Evolutionary conservation across 2,113 vertebrate genomes (phyloP).

Genomic region (Micromys minutus): DNA sequence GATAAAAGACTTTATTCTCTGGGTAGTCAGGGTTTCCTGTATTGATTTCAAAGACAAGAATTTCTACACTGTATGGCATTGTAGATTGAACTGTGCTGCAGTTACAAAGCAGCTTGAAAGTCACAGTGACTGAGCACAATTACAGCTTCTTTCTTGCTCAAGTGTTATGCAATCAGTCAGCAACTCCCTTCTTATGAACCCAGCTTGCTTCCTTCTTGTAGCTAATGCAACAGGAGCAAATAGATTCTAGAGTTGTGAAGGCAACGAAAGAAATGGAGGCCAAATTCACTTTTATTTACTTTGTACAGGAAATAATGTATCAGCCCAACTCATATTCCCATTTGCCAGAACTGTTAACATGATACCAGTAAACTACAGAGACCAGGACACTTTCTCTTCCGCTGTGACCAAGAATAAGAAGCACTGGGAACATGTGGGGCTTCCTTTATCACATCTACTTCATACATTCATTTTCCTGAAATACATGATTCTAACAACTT

Average conservation of each 20-base stretch:
- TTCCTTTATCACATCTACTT: conserved; percentile 18
- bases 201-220: not conserved
- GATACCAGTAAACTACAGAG: not conserved
- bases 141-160: conserved; percentile 37
- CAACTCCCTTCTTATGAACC: not conserved
- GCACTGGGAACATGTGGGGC: not conserved
- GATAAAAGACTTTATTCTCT: conserved; percentile 16
- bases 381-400: not conserved
- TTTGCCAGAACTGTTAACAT: conserved; percentile 8
- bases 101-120: conserved; percentile 45
- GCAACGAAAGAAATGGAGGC: conserved; percentile 9
- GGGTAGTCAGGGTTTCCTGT: not conserved
- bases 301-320: not conserved
- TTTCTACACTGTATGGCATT: not conserved
- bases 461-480: not conserved
- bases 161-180: conserved; percentile 19
- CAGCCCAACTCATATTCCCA: conserved; percentile 1
- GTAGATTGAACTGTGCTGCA: not conserved
- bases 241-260: not conserved
- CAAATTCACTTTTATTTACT: conserved; percentile 7
- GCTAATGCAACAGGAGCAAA: not conserved
- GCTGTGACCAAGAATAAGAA: conserved; percentile 1
- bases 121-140: conserved; percentile 12
- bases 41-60: not conserved
- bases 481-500: not conserved